These are phyloP conservation scores for Lamellibrachia luymesi DNA, from an alignment of 1,140 invertebrate genomes.

Conservation along the genomic window DNA sequence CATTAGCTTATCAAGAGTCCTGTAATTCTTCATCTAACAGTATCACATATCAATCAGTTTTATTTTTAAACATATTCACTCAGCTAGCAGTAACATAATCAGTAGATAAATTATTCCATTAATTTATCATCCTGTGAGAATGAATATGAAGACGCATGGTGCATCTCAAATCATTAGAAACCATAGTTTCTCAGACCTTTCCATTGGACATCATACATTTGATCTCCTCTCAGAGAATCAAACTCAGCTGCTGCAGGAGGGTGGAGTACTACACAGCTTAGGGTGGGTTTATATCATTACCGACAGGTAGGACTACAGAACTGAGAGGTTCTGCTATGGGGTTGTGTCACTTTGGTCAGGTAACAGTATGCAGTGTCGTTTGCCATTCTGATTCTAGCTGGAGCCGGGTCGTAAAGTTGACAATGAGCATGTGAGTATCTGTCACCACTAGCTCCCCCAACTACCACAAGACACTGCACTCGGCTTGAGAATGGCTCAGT, in stretches of 20 bases:
- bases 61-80: too few relatives aligned
- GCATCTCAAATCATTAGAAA: background rate
- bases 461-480: background rate
- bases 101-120: too few relatives aligned
- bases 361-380: background rate
- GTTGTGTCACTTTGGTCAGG: background rate
- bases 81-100: too few relatives aligned
- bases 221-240: background rate
- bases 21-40: too few relatives aligned
- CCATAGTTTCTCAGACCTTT: background rate
- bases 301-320: background rate
- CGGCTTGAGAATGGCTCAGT: background rate
- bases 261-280: background rate
- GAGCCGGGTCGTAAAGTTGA: constrained; percentile 59
- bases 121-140: too few relatives aligned
- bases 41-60: too few relatives aligned
- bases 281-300: too few relatives aligned
- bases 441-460: constrained; percentile 12
- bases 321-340: background rate
- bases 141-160: background rate
- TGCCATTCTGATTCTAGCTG: constrained; percentile 48
- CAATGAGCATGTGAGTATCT: constrained; percentile 57
- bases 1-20: too few relatives aligned
- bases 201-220: background rate
- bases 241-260: background rate